Percentiles rank a stretch among this genome's conserved stretches.
phyloP scores from a whole-genome alignment of 2,888 invertebrate species.

The Hipparchia semele region DNA sequence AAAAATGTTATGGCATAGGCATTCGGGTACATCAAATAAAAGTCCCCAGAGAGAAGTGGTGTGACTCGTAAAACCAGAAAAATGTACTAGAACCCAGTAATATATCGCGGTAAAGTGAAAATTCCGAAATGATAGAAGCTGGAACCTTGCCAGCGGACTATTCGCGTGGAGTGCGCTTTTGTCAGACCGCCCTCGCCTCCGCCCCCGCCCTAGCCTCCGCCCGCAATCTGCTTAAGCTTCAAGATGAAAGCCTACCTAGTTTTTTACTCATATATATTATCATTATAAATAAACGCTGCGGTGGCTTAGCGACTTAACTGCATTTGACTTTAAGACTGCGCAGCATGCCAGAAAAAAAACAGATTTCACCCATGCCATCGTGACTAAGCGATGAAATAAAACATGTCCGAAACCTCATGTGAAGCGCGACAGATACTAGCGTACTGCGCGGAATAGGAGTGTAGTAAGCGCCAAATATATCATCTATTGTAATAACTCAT shows the following conservation, averaged over 20 bases:
- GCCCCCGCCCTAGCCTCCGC: background rate
- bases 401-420: too few relatives aligned
- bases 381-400: too few relatives aligned
- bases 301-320: too few relatives aligned
- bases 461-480: too few relatives aligned
- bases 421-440: too few relatives aligned
- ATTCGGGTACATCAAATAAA: slow-evolving; percentile 24
- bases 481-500: too few relatives aligned
- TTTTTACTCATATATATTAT: slow-evolving; percentile 22
- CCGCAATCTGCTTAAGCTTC: slow-evolving; percentile 48
- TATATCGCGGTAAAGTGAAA: slow-evolving; percentile 41
- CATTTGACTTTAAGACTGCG: too few relatives aligned
- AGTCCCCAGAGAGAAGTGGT: slow-evolving; percentile 22
- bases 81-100: slow-evolving; percentile 33
- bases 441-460: too few relatives aligned
- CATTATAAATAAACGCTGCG: background rate
- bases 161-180: slow-evolving; percentile 59
- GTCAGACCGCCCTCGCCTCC: slow-evolving; percentile 44
- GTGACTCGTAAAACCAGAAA: slow-evolving; percentile 24
- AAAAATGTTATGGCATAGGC: background rate
- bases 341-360: too few relatives aligned
- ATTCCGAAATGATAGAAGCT: slow-evolving; percentile 61
- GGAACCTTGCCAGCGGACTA: slow-evolving; percentile 58
- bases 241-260: slow-evolving; percentile 50
- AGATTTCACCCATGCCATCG: too few relatives aligned